Conservation (phyloP, 2,888 invertebrate species). For the Thecophora atra region DNA sequence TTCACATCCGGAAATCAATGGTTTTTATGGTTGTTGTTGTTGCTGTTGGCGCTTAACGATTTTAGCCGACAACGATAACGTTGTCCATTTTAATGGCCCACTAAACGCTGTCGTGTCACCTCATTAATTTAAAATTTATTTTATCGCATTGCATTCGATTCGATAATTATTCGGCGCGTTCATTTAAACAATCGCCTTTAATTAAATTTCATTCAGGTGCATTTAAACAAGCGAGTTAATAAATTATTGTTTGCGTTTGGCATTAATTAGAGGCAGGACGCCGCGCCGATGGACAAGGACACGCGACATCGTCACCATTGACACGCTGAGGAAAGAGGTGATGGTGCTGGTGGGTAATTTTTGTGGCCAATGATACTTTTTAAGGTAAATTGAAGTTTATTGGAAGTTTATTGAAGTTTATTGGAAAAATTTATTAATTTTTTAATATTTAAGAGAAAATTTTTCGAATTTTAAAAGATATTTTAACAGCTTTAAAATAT, state of each 20-base stretch:
- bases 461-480: too few species aligned
- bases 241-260: slow-evolving; percentile 30
- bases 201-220: slow-evolving; percentile 59
- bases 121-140: slow-evolving; percentile 35
- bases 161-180: slow-evolving; percentile 24
- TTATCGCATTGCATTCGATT: slow-evolving; percentile 30
- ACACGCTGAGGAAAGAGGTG: not conserved
- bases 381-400: too few species aligned
- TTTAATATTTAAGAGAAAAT: too few species aligned
- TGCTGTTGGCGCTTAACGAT: too few species aligned
- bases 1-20: too few species aligned
- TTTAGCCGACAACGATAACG: too few species aligned
- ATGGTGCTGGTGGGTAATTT: too few species aligned
- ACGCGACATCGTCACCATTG: not conserved
- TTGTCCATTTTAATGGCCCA: not conserved
- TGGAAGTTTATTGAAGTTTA: too few species aligned
- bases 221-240: slow-evolving; percentile 52
- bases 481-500: too few species aligned
- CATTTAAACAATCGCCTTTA: slow-evolving; percentile 45
- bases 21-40: too few species aligned
- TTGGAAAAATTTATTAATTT: too few species aligned
- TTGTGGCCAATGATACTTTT: too few species aligned
- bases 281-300: not conserved
- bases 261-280: slow-evolving; percentile 18
- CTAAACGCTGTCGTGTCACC: slow-evolving; percentile 7